Base-by-base conservation (phyloP, 2,113 vertebrate species). In the Hucho hucho region DNA sequence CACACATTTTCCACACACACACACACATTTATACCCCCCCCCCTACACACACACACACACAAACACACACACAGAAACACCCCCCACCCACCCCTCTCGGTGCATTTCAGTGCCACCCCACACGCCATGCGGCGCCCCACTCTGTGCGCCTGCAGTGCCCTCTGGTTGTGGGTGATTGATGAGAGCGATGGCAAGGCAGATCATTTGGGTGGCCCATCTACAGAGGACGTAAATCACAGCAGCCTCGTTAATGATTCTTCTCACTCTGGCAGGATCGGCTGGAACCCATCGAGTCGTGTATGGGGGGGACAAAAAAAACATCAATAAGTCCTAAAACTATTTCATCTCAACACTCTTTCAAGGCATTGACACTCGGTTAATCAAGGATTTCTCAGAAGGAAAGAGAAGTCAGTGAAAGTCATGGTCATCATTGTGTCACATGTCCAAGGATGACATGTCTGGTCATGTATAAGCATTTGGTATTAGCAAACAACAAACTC, bases 161-260 rank as follows among this genome's bases (percentile, higher is more conserved):
- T 90, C 92, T 93, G 90, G 92, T 92, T 93, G 89, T 78, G 76
- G 80, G 80, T 94, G 93, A 94, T 94, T 92, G 92, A 94, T 94
- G 93, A 91, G 72, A 84, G 81, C 86, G 89, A 90, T 85, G 84
- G 88, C 72, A 80, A 92, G 87, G 90, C 90, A 92, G 89, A 93
- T 94, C 91, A 93, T 93, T 92, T 92, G 91, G 92, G 91, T 92
- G 93, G 88, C 92, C 90, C 92, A 79, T 91, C 92, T 91, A 91
- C 89, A 87, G 87, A 91, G 88, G 86, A 92, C 88, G 93, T 93
- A 93, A 93, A 94, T 94, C 93, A 94, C 90, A 93, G 91, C 90
- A 92, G 89, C 89, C 85, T 75, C 75, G 83, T 92, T 93, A 93
- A 94, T 93, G 91, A 93, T 91, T 91, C 88, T 92, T 91, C 88